phyloP scores from a whole-genome alignment of 2,797 vertebrate genomes.

The Parotocinclus haroldoi region DNA sequence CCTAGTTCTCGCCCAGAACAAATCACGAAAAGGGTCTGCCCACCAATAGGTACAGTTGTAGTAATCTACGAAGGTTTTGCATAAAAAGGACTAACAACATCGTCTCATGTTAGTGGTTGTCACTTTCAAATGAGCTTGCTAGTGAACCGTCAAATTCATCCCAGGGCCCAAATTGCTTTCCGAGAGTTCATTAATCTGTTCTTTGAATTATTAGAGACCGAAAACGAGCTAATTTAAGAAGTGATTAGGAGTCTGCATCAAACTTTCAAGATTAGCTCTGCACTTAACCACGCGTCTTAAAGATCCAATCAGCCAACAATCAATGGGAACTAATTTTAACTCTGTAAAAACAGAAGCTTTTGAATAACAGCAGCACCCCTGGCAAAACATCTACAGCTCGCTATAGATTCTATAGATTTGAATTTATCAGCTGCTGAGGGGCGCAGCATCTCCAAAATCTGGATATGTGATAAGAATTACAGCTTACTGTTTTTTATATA shows the following conservation, averaged over 20 bases:
- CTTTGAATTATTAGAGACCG: constrained; percentile 42
- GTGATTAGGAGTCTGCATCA: constrained; percentile 25
- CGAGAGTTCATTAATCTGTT: constrained; percentile 36
- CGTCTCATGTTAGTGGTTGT: constrained; percentile 17
- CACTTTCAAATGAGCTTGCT: constrained; percentile 42
- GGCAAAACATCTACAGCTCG: background rate
- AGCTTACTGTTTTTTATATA: too few relatives aligned
- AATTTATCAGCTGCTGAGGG: too few relatives aligned
- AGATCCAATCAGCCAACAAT: background rate
- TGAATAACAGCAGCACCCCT: background rate
- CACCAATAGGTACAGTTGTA: too few relatives aligned
- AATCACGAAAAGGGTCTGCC: too few relatives aligned
- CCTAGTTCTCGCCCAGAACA: too few relatives aligned
- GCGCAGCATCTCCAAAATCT: too few relatives aligned
- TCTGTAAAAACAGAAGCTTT: background rate
- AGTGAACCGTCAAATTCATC: constrained; percentile 47
- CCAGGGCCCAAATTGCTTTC: constrained; percentile 39
- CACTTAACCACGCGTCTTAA: background rate
- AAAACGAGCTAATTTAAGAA: constrained; percentile 43
- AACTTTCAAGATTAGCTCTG: constrained; percentile 10
- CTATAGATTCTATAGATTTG: too few relatives aligned
- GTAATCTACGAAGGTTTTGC: constrained; percentile 14
- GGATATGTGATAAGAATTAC: too few relatives aligned
- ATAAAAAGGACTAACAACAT: constrained; percentile 26
- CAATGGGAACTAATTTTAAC: constrained; percentile 1